Percentiles rank a stretch among this genome's conserved stretches.
Evolutionary conservation across 2,797 vertebrate species (phyloP).

Genomic region (Basileuterus tristriatus): DNA sequence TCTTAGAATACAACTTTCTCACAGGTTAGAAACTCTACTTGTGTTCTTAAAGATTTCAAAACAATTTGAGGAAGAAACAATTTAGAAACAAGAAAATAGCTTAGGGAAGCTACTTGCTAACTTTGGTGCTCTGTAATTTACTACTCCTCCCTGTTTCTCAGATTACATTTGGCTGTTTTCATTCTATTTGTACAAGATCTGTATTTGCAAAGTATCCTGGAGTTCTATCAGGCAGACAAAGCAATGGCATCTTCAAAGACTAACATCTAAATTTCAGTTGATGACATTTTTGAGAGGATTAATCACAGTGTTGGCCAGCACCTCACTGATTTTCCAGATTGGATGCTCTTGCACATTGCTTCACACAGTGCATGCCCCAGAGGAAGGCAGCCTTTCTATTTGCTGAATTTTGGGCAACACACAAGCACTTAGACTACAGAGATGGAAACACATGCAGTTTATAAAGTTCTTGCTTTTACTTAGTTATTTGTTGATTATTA

Average conservation of each 20-base stretch:
- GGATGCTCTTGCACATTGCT: background rate
- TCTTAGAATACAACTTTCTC: background rate
- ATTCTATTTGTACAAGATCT: background rate
- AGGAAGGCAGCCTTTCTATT: background rate
- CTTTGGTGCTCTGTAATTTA: conserved; percentile 10
- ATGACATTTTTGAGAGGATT: background rate
- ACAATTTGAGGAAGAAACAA: background rate
- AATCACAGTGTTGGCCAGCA: background rate
- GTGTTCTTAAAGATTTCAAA: background rate
- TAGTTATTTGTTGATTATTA: background rate
- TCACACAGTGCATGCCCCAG: background rate
- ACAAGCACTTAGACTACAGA: background rate
- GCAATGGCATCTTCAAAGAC: background rate
- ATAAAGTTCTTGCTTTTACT: background rate
- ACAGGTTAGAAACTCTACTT: background rate
- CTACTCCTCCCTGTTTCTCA: background rate
- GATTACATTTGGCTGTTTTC: background rate
- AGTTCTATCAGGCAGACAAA: background rate
- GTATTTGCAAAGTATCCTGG: background rate
- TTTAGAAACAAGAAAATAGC: background rate
- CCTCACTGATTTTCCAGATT: background rate
- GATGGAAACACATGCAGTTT: background rate
- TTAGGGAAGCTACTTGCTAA: background rate
- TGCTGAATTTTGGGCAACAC: background rate
- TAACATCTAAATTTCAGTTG: background rate